Conservation (phyloP, 2,888 invertebrate species). For the Leucophora obtusa region DNA sequence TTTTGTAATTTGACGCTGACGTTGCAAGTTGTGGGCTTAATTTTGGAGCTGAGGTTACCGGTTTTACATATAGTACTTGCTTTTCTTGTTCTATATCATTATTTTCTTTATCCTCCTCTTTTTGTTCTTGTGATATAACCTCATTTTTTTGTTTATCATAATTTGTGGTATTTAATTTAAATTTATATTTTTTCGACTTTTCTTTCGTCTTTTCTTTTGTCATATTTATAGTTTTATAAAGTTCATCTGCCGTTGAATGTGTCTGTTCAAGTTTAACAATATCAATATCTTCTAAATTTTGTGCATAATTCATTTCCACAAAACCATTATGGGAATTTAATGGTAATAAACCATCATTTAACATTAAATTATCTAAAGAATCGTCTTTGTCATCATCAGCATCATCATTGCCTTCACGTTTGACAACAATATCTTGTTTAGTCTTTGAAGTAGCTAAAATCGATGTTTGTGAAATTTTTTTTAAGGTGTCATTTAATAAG, state of each 20-base stretch:
- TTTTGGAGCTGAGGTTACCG: constrained; percentile 44
- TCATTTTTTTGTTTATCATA: constrained; percentile 49
- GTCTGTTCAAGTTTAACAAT: constrained; percentile 75
- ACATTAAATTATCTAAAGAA: constrained; percentile 72
- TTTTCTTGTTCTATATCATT: background rate
- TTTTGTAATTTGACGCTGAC: background rate
- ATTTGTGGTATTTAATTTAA: constrained; percentile 40
- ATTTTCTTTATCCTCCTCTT: background rate
- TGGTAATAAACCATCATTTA: constrained; percentile 73
- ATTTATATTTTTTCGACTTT: constrained; percentile 44
- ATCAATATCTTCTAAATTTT: constrained; percentile 73
- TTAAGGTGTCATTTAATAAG: constrained; percentile 22
- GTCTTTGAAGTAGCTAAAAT: constrained; percentile 15
- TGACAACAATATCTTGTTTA: constrained; percentile 23
- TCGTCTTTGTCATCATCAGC: constrained; percentile 54
- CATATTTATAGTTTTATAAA: constrained; percentile 72
- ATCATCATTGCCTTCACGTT: constrained; percentile 1
- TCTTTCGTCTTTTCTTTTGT: constrained; percentile 34
- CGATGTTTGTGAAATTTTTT: background rate
- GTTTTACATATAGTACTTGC: constrained; percentile 12
- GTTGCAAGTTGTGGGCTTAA: background rate
- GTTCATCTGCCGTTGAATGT: constrained; percentile 70
- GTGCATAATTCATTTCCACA: constrained; percentile 54
- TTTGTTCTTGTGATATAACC: constrained; percentile 33
- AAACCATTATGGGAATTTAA: constrained; percentile 63